Evolutionary conservation across 1,140 invertebrate species (phyloP), one percentile per base, ranked within the genome.

Genomic region (Microvelia longipes): DNA sequence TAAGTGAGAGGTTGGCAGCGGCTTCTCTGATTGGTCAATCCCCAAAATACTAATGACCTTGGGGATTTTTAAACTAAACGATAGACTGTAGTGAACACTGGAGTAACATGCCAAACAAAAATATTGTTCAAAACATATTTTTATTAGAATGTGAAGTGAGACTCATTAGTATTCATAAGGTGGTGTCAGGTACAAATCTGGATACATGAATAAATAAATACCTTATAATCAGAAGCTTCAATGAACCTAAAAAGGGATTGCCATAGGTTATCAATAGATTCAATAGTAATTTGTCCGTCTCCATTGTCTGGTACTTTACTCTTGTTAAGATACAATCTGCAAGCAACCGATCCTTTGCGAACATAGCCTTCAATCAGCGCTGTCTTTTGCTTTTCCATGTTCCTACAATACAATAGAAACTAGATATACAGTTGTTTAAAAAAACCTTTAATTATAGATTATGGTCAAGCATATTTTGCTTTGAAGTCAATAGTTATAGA

Each of bases 351-450:
- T 62, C 90, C 92, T 79, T 87, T 89, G 70, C 87, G 87, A 50
- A 86, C 83, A 25, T 93, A 78, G 24, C 90, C 87, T 73, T 96
- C 92, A 35, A 95, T 79, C 35, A 93, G 80, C 70, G 84, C 85
- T 64, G 79, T 84, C 76, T 89, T 91, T 75, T 91, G 87, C 75
- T 90, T 91, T 50, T 96, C 93, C 85, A 93, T 92, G 72, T 85
- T 82, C 68, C 89, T 90, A 76, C 67, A 81, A 80, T 29, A 72
- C 29, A 75, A 65, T 27, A 29, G 2, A 25, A 2, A 63, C 35
- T 63, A 2, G 25, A 2, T 61, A 24, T 27, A 19, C 11, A n/a
- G 2, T 1, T 15, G 15, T 30, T 19, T 50, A 29, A 67, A 2
- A 2, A 24, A 67, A 2, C 25, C 1, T 24, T 66, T 13, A 2